A percentile compares a stretch with the other conserved stretches of the same genome.
Conservation (phyloP, 2,888 invertebrate genomes). For the Maniola hyperantus region DNA sequence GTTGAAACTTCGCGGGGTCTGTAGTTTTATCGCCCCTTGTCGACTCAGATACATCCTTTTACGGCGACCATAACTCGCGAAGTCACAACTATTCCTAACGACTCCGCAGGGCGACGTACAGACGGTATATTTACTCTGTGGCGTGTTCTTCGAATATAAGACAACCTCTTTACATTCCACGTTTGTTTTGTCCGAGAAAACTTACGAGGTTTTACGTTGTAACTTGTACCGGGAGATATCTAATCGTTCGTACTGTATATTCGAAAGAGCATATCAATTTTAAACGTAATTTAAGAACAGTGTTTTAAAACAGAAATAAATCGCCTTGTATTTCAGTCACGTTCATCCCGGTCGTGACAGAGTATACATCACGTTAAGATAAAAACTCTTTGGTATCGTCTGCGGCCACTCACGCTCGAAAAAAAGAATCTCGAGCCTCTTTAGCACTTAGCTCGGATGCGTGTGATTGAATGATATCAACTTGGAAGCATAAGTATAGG, state of each 20-base stretch:
- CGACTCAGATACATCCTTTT: constrained; percentile 67
- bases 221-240: constrained; percentile 24
- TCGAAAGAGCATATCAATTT: constrained; percentile 31
- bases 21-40: constrained; percentile 65
- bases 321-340: constrained; percentile 75
- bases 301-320: constrained; percentile 58
- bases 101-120: constrained; percentile 43
- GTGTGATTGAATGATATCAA: constrained; percentile 52
- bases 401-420: constrained; percentile 60
- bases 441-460: constrained; percentile 58
- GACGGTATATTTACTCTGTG: constrained; percentile 39
- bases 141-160: constrained; percentile 38
- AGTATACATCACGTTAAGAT: constrained; percentile 75
- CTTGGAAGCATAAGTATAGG: constrained; percentile 28
- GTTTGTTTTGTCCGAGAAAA: constrained; percentile 33
- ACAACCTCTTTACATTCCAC: constrained; percentile 37
- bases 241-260: constrained; percentile 26
- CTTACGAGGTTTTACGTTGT: constrained; percentile 25
- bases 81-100: constrained; percentile 59
- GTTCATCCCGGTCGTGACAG: constrained; percentile 74
- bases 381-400: constrained; percentile 67
- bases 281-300: constrained; percentile 36
- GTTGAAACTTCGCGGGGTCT: constrained; percentile 53
- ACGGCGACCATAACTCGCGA: constrained; percentile 61
- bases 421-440: constrained; percentile 50